A percentile compares a stretch with the other conserved stretches of the same genome.
These are phyloP conservation scores for Corythornis madagascariensis DNA, from an alignment of 2,113 vertebrate genomes.

Conservation along the genomic window DNA sequence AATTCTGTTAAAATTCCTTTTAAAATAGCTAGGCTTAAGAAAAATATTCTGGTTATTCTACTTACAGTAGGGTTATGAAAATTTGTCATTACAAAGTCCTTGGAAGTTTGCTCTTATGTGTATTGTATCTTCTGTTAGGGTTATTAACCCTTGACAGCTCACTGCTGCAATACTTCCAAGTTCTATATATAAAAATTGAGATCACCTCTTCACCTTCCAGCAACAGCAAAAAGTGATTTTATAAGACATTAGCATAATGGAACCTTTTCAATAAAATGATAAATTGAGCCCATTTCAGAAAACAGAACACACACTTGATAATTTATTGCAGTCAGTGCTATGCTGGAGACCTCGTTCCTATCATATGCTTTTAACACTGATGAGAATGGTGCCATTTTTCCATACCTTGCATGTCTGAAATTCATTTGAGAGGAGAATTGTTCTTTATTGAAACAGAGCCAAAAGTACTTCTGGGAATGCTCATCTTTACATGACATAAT, in stretches of 20 bases:
- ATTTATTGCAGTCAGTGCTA: constrained; percentile 75
- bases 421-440: constrained; percentile 25
- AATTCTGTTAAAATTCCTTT: neutral
- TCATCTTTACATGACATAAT: constrained; percentile 59
- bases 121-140: constrained; percentile 8
- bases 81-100: constrained; percentile 50
- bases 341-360: constrained; percentile 61
- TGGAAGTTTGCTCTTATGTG: constrained; percentile 32
- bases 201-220: constrained; percentile 72
- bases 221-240: constrained; percentile 71
- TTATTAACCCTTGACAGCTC: constrained; percentile 68
- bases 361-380: constrained; percentile 78
- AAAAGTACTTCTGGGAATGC: constrained; percentile 54
- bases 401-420: neutral
- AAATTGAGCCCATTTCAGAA: constrained; percentile 78
- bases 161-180: neutral
- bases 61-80: neutral
- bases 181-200: constrained; percentile 65
- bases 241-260: constrained; percentile 84
- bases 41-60: neutral
- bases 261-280: constrained; percentile 83
- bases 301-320: constrained; percentile 75
- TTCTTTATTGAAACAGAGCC: constrained; percentile 36
- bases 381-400: constrained; percentile 60
- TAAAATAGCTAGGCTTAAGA: neutral